Base-by-base conservation (phyloP, 2,888 invertebrate species). In the Lycophotia porphyrea region DNA sequence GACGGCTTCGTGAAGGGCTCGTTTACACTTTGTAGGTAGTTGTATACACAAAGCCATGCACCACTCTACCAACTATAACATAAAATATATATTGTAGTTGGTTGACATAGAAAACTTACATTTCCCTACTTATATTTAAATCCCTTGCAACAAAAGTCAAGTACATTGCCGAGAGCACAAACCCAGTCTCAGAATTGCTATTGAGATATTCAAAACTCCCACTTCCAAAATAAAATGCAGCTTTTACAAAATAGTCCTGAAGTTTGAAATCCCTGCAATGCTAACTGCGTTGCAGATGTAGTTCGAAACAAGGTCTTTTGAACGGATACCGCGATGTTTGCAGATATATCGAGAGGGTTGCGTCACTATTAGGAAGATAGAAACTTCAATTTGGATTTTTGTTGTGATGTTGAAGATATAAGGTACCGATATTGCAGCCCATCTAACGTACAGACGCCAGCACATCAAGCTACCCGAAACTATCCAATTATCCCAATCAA, bases 261-360 rank as follows among this genome's bases (percentile, higher is more conserved):
- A 76, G 63, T 71, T 68, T 52, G n/a, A 27, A 34, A 77, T 13
- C 65, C 5, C 69, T 72, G 72, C 83, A 73, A 58, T 77, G 71
- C 63, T 72, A 55, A 71, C 78, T 78, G 68, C 60, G 61, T 55
- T 81, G 84, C 81, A 83, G 81, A 82, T 72, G 13, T 68, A 72
- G 61, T 72, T 68, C 47, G 15, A 34, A n/a, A 39, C 66, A 58
- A 71, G 71, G 83, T 78, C 55, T 79, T 71, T 55, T 27, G 36
- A 67, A 27, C 36, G 39, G 49, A 15, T 42, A 39, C 36, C 11
- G 52, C 64, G 24, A 47, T 47, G 82, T 31, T 68, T 65, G 60
- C 42, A 58, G 36, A 70, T 55, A 73, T 66, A 66, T 24, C 15
- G 27, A 34, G 27, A n/a, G 21, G 36, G 55, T 72, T 71, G 15